Conservation (phyloP, 2,888 invertebrate genomes). For the Lasius platythorax region DNA sequence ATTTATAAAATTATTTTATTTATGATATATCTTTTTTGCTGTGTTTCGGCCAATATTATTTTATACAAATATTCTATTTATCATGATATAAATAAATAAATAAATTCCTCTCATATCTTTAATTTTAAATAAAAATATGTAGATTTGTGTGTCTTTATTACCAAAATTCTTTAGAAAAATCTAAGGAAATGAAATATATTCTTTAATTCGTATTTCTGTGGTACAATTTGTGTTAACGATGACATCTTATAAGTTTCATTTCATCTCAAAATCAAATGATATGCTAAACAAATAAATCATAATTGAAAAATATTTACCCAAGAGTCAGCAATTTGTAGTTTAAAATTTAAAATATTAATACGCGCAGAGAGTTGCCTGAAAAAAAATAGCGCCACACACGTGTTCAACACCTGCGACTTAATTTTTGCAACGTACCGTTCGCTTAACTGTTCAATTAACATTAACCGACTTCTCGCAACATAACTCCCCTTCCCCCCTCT, state of each 20-base stretch:
- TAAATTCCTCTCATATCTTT: neutral
- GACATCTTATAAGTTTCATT: neutral
- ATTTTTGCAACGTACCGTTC: slow-evolving; percentile 25
- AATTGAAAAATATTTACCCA: neutral
- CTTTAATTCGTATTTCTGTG: neutral
- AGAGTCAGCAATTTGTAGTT: neutral
- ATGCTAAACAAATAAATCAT: neutral
- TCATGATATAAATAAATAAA: neutral
- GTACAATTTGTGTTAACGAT: neutral
- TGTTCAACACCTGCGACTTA: slow-evolving; percentile 5
- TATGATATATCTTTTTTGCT: neutral
- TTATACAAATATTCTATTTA: neutral
- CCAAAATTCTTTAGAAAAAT: slow-evolving; percentile 18
- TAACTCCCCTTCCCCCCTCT: neutral
- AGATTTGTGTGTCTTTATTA: neutral
- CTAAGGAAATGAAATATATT: slow-evolving; percentile 8
- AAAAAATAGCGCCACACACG: neutral
- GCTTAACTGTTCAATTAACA: slow-evolving; percentile 28
- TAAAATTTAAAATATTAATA: neutral
- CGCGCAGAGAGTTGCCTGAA: no score
- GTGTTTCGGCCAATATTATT: neutral
- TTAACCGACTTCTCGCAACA: slow-evolving; percentile 7
- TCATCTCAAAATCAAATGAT: neutral
- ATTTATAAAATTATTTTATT: neutral
- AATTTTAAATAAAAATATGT: slow-evolving; percentile 9